Conservation (phyloP, 2,888 invertebrate genomes). For the Andrena bicolor region DNA sequence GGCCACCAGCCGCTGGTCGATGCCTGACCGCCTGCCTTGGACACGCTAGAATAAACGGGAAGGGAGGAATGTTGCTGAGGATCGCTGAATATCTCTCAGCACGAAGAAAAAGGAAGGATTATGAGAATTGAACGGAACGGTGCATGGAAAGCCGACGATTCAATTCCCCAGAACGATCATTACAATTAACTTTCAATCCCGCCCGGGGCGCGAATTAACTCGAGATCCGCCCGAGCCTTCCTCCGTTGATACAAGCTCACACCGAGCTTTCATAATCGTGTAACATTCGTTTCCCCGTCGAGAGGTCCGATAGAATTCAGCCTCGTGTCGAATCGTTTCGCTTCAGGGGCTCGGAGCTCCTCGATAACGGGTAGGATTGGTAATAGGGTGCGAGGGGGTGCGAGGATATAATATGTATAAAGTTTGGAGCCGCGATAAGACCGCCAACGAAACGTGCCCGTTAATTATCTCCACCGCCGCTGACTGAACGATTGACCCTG, state of each 20-base stretch:
- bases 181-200: conserved; percentile 40
- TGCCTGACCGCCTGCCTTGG: too few relatives aligned
- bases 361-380: conserved; percentile 34
- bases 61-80: too few relatives aligned
- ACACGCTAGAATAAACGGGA: too few relatives aligned
- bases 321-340: not conserved
- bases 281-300: not conserved
- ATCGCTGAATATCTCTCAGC: not conserved
- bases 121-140: conserved; percentile 20
- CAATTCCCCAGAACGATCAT: conserved; percentile 39
- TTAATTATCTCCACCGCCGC: conserved; percentile 59
- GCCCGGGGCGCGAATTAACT: conserved; percentile 15
- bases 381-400: not conserved
- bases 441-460: conserved; percentile 32
- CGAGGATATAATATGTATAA: conserved; percentile 12
- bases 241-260: not conserved
- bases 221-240: not conserved
- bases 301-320: conserved; percentile 4
- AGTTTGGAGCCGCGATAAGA: conserved; percentile 38
- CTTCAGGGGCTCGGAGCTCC: not conserved
- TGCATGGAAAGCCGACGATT: conserved; percentile 1
- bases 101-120: not conserved
- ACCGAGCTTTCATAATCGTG: not conserved
- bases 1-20: too few relatives aligned
- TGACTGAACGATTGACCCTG: conserved; percentile 61